Base-by-base conservation (phyloP, 2,888 invertebrate species). In the Reticulitermes lucifugus region DNA sequence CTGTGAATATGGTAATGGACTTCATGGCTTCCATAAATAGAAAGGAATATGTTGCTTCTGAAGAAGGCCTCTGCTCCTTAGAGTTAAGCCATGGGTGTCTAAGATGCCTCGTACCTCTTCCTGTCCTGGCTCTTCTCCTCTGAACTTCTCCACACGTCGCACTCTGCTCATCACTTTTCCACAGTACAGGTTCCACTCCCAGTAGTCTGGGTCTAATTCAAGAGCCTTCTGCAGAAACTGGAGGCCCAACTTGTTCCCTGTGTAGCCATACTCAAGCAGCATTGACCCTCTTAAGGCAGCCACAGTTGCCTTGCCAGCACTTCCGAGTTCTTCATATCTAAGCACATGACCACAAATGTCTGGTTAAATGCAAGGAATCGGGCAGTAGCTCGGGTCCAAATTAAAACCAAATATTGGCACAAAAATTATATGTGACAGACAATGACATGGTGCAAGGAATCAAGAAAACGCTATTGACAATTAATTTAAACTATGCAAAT, bases 171-270 rank as follows among this genome's bases (percentile, higher is more conserved):
- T 5, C 5, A 84, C 55, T 46, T 86, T 86, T 4, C 85, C 86
- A 55, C 83, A 80, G 25, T 75, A 83, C 7, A 86, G 65, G 43
- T 81, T 81, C 86, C 86, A 86, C 21, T 86, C 83, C 85, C 86
- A 85, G 55, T 86, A 83, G 21, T 84, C 77, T 0, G 86, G 86
- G 25, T 86, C 86, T n/a, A 86, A 70, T 25, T 43, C 71, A 18
- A 83, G 73, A 18, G 86, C 86, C 21, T 83, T 18, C 60, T 65
- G 25, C 59, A 84, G 25, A 35, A 41, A 79, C 25, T 35, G 75
- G 3, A 84, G 25, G 3, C 84, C 85, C 29, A 83, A 41, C 65
- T 60, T 51, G 43, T 84, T 86, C 7, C 86, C 86, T 10, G 60
- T n/a, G 21, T 80, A 80, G 4, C 86, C 86, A 83, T 86, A 86